A percentile compares a stretch with the other conserved stretches of the same genome.
Evolutionary conservation across 2,888 invertebrate genomes (phyloP).

Genomic region (Philopedon plagiatum): DNA sequence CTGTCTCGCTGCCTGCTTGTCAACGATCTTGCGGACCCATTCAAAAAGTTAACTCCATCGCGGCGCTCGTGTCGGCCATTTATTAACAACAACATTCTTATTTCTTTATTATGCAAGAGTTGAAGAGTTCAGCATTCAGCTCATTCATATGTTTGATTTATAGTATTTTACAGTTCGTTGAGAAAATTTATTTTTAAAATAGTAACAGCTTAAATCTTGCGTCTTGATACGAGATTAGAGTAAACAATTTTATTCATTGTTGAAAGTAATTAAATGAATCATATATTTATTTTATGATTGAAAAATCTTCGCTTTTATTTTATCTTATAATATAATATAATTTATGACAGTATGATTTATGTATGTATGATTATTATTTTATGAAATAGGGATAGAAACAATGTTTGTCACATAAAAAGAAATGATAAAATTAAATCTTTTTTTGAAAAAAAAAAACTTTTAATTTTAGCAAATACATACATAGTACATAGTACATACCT

Average conservation of each 20-base stretch:
- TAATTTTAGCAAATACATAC: too few species aligned
- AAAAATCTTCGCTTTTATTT: background rate
- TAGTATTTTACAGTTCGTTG: conserved; percentile 10
- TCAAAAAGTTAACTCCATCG: too few species aligned
- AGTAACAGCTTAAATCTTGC: background rate
- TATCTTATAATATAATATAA: too few species aligned
- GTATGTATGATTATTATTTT: too few species aligned
- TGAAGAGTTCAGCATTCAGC: background rate
- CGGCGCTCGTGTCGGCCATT: background rate
- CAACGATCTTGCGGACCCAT: too few species aligned
- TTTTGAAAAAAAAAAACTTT: too few species aligned
- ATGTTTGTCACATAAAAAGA: too few species aligned
- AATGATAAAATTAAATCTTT: too few species aligned
- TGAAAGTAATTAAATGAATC: background rate
- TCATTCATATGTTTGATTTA: conserved; percentile 4
- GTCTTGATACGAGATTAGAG: background rate
- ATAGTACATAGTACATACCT: too few species aligned
- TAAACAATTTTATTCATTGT: conserved; percentile 9
- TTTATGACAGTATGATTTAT: too few species aligned
- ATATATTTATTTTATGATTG: background rate
- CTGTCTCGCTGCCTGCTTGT: too few species aligned
- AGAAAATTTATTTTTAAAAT: background rate
- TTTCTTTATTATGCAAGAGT: conserved; percentile 4
- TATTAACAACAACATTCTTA: background rate
- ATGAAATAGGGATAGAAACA: too few species aligned